Base-by-base conservation (phyloP, 2,113 vertebrate genomes). In the Dipodomys ordii region DNA sequence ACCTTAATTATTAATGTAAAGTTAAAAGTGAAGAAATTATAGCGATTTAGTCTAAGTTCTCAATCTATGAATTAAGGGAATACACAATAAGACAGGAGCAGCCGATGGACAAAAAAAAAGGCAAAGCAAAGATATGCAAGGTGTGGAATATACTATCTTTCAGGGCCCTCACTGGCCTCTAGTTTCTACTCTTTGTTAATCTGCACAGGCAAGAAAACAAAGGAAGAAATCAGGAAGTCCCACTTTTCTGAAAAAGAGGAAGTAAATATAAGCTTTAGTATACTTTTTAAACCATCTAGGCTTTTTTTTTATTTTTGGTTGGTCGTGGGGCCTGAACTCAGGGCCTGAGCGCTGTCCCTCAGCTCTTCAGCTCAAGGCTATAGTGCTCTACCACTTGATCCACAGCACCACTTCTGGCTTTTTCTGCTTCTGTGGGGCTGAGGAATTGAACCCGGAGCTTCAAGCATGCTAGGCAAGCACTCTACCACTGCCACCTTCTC, bases 31-130 rank as follows among this genome's bases (percentile, higher is more conserved):
- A 49, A 49, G 49, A 49, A 49, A 49, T 49, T 39, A 68, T 32
- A 65, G 27, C 27, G 20, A 69, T 19, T 91, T 67, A 92, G 16
- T 80, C n/a, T 3, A 82, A 35, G 9, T 32, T 25, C 9, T 7
- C 72, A 88, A 89, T 64, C 60, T 71, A 71, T 49, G n/a, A 90
- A 19, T 25, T 39, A 81, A 77, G 71, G 30, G 28, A 92, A 72
- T 53, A 28, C 23, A 8, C 60, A 46, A 15, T 18, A 46, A 88
- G 49, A 49, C 49, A 46, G 10, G 72, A 78, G 30, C 53, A 81
- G 23, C 27, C 19, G 9, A 60, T 2, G 18, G 23, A 83, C 68
- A n/a, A 46, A 89, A 27, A 81, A 7, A 83, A 83, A 69, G 11
- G 30, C 64, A 87, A 73, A 49, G 60, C 46, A 91, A 91, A 73